These are phyloP conservation scores for Drepana arcuata DNA, from an alignment of 1,140 invertebrate genomes.

Conservation along the genomic window DNA sequence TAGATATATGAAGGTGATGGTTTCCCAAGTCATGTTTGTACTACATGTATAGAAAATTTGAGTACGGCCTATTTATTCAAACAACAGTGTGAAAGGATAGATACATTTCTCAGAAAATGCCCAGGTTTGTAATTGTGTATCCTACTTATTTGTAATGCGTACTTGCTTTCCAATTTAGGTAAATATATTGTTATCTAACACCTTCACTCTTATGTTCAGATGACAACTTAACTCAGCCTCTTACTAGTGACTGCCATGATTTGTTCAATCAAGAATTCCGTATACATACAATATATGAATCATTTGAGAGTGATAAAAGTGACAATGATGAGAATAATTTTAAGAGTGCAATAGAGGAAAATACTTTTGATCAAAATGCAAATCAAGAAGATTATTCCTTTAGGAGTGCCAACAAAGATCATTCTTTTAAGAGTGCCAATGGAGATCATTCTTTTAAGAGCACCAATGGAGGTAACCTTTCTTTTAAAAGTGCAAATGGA, in stretches of 20 bases:
- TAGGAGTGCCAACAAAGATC: too few species aligned
- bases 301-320: slow-evolving; percentile 23
- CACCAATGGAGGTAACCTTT: too few species aligned
- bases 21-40: slow-evolving; percentile 76
- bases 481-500: too few species aligned
- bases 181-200: background rate
- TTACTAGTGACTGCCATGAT: slow-evolving; percentile 38
- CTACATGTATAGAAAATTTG: slow-evolving; percentile 74
- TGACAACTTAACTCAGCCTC: slow-evolving; percentile 31
- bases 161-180: background rate
- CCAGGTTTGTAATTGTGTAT: slow-evolving; percentile 38
- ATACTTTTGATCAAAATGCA: too few species aligned
- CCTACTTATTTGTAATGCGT: background rate
- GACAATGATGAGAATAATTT: slow-evolving; percentile 50
- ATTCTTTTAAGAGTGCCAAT: too few species aligned
- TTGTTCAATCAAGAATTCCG: slow-evolving; percentile 52
- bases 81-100: slow-evolving; percentile 75
- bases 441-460: too few species aligned
- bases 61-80: slow-evolving; percentile 77
- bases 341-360: too few species aligned
- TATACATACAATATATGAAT: slow-evolving; percentile 41
- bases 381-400: too few species aligned
- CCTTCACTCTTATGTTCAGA: slow-evolving; percentile 23
- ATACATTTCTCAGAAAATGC: slow-evolving; percentile 70
- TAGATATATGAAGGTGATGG: slow-evolving; percentile 73